Conservation (phyloP, 1,140 invertebrate genomes). For the Aphaenogaster ashmeadi region DNA sequence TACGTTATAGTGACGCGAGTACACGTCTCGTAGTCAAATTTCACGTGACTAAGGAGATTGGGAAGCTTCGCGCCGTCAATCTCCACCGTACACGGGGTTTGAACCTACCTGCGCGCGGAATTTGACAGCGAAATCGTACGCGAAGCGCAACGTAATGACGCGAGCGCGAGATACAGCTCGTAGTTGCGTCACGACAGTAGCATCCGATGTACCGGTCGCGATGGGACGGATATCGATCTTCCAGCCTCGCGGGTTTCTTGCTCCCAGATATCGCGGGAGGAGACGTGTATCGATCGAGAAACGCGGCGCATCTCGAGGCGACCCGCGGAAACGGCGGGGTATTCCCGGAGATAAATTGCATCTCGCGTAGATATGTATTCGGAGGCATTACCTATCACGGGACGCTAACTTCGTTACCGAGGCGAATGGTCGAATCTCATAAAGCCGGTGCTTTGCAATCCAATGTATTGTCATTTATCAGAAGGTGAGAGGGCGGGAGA, state of each 20-base stretch:
- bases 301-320: slow-evolving; percentile 13
- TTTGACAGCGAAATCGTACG: slow-evolving; percentile 49
- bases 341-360: slow-evolving; percentile 43
- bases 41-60: slow-evolving; percentile 55
- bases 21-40: slow-evolving; percentile 51
- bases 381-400: slow-evolving; percentile 17
- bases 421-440: slow-evolving; percentile 38
- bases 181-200: background rate
- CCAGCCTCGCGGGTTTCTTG: slow-evolving; percentile 11
- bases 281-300: slow-evolving; percentile 45
- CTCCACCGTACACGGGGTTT: background rate
- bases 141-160: slow-evolving; percentile 18
- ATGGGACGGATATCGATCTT: slow-evolving; percentile 56
- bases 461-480: slow-evolving; percentile 67
- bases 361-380: slow-evolving; percentile 20
- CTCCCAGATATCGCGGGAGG: slow-evolving; percentile 11
- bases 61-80: slow-evolving; percentile 56
- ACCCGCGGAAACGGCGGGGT: slow-evolving; percentile 2
- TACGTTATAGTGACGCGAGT: slow-evolving; percentile 38
- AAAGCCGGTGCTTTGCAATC: slow-evolving; percentile 38
- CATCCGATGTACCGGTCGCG: background rate
- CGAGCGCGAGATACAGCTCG: slow-evolving; percentile 3
- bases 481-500: background rate
- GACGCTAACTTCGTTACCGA: slow-evolving; percentile 45
- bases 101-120: slow-evolving; percentile 14